Base-by-base conservation (phyloP, 2,888 invertebrate genomes). In the Dasypolia templi region DNA sequence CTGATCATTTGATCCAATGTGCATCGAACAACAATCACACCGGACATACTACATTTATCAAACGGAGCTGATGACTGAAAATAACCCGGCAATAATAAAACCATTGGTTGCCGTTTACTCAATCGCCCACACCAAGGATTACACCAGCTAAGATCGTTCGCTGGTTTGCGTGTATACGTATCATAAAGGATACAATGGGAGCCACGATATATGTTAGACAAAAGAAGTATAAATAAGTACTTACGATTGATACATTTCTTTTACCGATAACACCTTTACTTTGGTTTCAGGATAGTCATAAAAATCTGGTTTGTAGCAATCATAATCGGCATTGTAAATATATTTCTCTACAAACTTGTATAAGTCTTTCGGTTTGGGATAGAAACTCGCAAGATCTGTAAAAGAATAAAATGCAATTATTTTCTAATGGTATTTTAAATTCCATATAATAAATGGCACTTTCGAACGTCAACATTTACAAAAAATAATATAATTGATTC, bases 291-390 rank as follows among this genome's bases (percentile, higher is more conserved):
- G 83, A 12, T 75, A 86, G 0, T 65, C 17, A 26, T 76, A 76
- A 1, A 32, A 49, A 5, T 86, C 69, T n/a, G 83, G 86, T 42
- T 2, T 2, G 22, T 61, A 22, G 51, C 12, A 14, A 5, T 39
- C 29, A 55, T 84, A 84, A 3, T 53, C 29, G 11, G 79, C 49
- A 1, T 72, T 39, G 66, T 85, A 84, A 32, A 70, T 29, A 32
- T 35, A 65, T 2, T 56, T 12, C 0, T 1, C 0, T n/a, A 84
- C 11, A 55, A 46, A 76, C 35, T 29, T 26, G 0, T 1, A 0
- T 26, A 68, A 17, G 63, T 84, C 49, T 22, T 59, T 61, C 12
- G 83, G 83, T 71, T 63, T 85, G 0, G 86, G 83, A 68, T 79
- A 83, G 3, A 77, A 0, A 29, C 79, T 61, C 3, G 86, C 76